Evolutionary conservation across 92 coral and sea anemone species (phyloP), one percentile per base, ranked within the genome.

Genomic region (Epizoanthus stellaris): DNA sequence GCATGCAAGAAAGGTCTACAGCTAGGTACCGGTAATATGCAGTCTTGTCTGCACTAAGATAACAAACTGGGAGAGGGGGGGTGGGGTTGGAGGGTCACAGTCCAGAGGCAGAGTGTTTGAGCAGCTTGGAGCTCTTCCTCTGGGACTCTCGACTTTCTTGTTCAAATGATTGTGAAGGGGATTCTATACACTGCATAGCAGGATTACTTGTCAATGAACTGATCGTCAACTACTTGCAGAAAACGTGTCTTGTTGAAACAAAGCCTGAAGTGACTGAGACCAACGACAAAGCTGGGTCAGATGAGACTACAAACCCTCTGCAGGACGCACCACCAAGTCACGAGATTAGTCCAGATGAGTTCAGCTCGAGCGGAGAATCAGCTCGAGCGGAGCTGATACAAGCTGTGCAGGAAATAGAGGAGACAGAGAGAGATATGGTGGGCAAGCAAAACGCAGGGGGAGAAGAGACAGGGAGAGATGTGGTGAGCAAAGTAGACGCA

Each of bases 331-430:
- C 70, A 3, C 16, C 57, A 1, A 17, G n/a, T 8, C 9, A 47
- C 14, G 39, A 59, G 15, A 30, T 43, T 6, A 76, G 6, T 4
- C 54, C 70, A 3, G 70, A 60, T 6, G 82, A 76, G 57, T 17
- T 60, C 17, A 40, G 56, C 5, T 76, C 82, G 10, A 76, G 82
- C 14, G 68, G 82, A 60, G 82, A 76, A 43, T 60, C 82, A 0
- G 47, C 12, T 49, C 60, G 40, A 23, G 82, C 45, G 2, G 54
- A 60, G 23, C 68, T 76, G 6, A 76, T 76, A 20, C 40, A 76
- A 60, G 82, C 82, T 19, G 56, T 76, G 20, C 36, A 76, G 56
- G 67, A 76, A 16, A 42, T 76, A 20, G 82, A 76, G 82, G 56
- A 76, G 45, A 13, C 68, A 5, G 53, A 43, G 62, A 67, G 62